These are phyloP conservation scores for Balaeniceps rex DNA, from an alignment of 2,113 vertebrate genomes.

Conservation along the genomic window DNA sequence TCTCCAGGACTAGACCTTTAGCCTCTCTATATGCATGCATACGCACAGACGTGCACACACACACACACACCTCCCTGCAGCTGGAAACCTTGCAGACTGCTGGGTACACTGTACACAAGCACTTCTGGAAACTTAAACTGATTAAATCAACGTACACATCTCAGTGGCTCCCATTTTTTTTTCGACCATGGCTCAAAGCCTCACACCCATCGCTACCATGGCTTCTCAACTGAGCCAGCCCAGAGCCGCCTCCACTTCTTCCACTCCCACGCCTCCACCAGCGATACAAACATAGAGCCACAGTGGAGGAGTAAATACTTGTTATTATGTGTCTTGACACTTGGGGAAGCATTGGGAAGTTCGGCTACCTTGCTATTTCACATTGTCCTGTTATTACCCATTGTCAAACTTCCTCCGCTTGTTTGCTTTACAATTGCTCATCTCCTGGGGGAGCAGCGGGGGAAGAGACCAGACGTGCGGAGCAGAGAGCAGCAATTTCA, in stretches of 20 bases:
- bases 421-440: slow-evolving; percentile 35
- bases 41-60: rapidly evolving
- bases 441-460: neutral
- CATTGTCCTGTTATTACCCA: neutral
- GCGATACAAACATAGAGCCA: neutral
- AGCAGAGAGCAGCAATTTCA: slow-evolving; percentile 7
- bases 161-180: neutral
- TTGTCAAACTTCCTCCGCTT: neutral
- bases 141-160: neutral
- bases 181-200: rapidly evolving
- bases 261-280: neutral
- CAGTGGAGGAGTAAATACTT: neutral
- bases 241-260: neutral
- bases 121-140: neutral
- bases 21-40: rapidly evolving
- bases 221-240: neutral
- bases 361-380: neutral
- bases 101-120: neutral
- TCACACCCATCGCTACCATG: rapidly evolving
- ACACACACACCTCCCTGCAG: rapidly evolving
- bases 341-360: neutral
- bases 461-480: neutral
- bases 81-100: neutral
- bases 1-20: neutral
- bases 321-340: neutral